Base-by-base conservation (phyloP, 1,140 invertebrate species). In the Phymorhynchus buccinoides region DNA sequence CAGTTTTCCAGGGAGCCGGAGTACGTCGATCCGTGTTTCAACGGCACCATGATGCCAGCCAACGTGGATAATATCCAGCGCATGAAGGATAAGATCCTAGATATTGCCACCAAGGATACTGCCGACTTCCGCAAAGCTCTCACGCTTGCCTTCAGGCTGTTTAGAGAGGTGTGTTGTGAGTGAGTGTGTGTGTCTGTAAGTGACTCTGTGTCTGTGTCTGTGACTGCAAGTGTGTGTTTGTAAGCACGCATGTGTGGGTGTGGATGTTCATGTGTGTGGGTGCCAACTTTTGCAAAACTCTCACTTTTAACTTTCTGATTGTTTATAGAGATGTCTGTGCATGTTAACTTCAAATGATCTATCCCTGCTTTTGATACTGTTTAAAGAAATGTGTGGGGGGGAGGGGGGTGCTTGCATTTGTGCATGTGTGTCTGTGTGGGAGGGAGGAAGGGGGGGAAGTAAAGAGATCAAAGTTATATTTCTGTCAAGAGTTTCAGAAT, bases 51-150 rank as follows among this genome's bases (percentile, higher is more conserved):
- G 4, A 96, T 99, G 48, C 93, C 98, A 94, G 97, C 97, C 0
- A 97, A 96, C 39, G 96, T 96, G 35, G 96, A 97, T 90, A 98
- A 99, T 92, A 94, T 98, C 68, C 96, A 96, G 83, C 75, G 87
- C 44, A 83, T 92, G n/a, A 84, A 88, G 83, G 85, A 87, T 44
- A 86, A 87, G 78, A 85, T 90, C 3, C 52, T 87, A 27, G 75
- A 87, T 3, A 82, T 89, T 0, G 78, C 86, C 35, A 86, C 90
- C n/a, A 71, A 95, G 88, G 96, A 97, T 87, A 98, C 99, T 88
- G 98, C 99, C 71, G 98, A 99, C 93, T 99, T 99, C 94, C 96
- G 97, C 14, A 94, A 96, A 86, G 98, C 98, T 22, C 94, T 99
- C 30, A 96, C 95, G 6, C 96, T 95, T 89, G 98, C 98, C 0